These are phyloP conservation scores for Alligator mississippiensis DNA, from an alignment of 2,113 vertebrate species.

Conservation along the genomic window DNA sequence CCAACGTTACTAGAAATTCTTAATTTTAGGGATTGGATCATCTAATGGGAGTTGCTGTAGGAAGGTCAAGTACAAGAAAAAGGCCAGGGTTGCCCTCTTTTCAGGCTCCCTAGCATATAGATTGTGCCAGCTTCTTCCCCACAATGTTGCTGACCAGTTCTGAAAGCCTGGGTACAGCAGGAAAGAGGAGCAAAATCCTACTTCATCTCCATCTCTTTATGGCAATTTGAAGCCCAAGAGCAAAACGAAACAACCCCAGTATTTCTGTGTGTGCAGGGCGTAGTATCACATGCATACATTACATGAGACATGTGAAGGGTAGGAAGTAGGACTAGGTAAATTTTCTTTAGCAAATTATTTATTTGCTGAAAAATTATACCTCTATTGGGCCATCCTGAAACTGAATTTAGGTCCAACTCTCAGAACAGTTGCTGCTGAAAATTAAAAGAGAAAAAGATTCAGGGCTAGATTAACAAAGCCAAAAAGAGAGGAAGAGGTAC, in stretches of 20 bases:
- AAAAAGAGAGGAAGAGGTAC: not conserved
- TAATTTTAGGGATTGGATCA: not conserved
- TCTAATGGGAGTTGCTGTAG: no score
- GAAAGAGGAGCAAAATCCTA: not conserved
- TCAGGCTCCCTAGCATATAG: not conserved
- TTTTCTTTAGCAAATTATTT: not conserved
- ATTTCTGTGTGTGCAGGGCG: not conserved
- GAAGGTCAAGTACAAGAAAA: no score
- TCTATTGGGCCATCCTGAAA: not conserved
- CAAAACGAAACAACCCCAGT: not conserved
- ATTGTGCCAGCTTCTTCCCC: not conserved
- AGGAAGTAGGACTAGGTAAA: not conserved
- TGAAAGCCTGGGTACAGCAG: not conserved
- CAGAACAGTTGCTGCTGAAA: no score
- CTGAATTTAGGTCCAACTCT: not conserved
- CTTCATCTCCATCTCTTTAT: not conserved
- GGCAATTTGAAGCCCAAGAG: not conserved
- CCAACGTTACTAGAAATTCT: not conserved
- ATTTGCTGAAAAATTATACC: no score
- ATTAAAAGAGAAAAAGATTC: not conserved
- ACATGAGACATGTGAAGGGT: not conserved
- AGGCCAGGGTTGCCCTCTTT: not conserved
- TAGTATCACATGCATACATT: not conserved
- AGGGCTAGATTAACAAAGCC: not conserved
- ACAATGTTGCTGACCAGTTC: not conserved